phyloP scores from a whole-genome alignment of 2,888 invertebrate genomes.

The Sarcophaga subvicina region DNA sequence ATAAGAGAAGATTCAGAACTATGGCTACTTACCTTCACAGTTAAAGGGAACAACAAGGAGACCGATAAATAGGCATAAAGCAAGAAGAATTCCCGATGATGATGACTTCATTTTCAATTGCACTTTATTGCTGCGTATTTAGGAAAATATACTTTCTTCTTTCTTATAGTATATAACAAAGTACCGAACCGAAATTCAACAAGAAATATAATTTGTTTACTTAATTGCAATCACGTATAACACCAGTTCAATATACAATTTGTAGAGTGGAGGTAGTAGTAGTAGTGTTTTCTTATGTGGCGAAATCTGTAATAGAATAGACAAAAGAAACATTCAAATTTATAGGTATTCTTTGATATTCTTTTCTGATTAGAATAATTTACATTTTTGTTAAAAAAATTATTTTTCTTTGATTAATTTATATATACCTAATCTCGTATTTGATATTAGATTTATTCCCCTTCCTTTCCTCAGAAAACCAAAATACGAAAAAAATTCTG shows the following conservation, averaged over 20 bases:
- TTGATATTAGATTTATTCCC: background rate
- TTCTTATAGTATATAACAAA: slow-evolving; percentile 18
- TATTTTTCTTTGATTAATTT: background rate
- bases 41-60: slow-evolving; percentile 73
- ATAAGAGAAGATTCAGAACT: background rate
- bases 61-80: slow-evolving; percentile 75
- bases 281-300: slow-evolving; percentile 42
- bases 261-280: slow-evolving; percentile 33
- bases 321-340: background rate
- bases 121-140: slow-evolving; percentile 43
- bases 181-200: slow-evolving; percentile 30
- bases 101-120: slow-evolving; percentile 74
- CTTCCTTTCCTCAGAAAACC: background rate
- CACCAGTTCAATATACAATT: slow-evolving; percentile 26
- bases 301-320: slow-evolving; percentile 36
- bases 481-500: background rate
- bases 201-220: slow-evolving; percentile 60
- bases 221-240: slow-evolving; percentile 46
- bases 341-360: background rate
- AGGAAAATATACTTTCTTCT: slow-evolving; percentile 40
- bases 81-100: slow-evolving; percentile 72
- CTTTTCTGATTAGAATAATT: too few relatives aligned
- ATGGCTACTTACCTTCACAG: slow-evolving; percentile 71
- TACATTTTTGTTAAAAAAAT: background rate
- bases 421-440: slow-evolving; percentile 26